Base-by-base conservation (phyloP, 2,888 invertebrate genomes). In the Tetragnatha montana region DNA sequence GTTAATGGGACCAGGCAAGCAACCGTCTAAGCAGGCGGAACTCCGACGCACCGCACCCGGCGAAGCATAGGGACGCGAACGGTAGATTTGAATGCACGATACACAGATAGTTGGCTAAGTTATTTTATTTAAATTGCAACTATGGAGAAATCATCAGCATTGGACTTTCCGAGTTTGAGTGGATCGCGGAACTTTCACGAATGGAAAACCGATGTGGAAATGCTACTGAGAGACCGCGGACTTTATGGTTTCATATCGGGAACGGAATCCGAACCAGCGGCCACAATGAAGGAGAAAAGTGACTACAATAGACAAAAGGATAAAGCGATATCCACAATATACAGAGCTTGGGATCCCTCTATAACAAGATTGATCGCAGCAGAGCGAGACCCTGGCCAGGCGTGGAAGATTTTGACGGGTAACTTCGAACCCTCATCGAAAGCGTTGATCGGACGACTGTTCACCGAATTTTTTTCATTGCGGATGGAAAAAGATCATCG, bases 131-230 rank as follows among this genome's bases (percentile, higher is more conserved):
- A n/a, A n/a, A n/a, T n/a, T n/a, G n/a, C n/a, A n/a, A n/a, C n/a
- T n/a, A n/a, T n/a, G n/a, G n/a, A n/a, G n/a, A n/a, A n/a, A n/a
- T n/a, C 51, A 51, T 8, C 51, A 51, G 51, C 51, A 17, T 75
- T 75, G 14, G 75, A 49, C 49, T 75, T 75, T 75, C 49, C 75
- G 49, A 47, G 49, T 12, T n/a, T 49, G 19, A 47, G n/a, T 8
- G 75, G 75, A 49, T 47, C 49, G 47, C 4, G 1, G 21, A 75
- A 75, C 17, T 47, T 49, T 22, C 47, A n/a, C 4, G 17, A 75
- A 49, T 75, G 75, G 75, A 75, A 75, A 49, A 49, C 49, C 49
- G 75, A 75, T n/a, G 49, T 75, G 6, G 75, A 75, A n/a, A 75
- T 75, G 75, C 17, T 75, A 22, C 75, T 75, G 3, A 8, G 49